Conservation (phyloP, 2,113 vertebrate species). For the Connochaetes taurinus region DNA sequence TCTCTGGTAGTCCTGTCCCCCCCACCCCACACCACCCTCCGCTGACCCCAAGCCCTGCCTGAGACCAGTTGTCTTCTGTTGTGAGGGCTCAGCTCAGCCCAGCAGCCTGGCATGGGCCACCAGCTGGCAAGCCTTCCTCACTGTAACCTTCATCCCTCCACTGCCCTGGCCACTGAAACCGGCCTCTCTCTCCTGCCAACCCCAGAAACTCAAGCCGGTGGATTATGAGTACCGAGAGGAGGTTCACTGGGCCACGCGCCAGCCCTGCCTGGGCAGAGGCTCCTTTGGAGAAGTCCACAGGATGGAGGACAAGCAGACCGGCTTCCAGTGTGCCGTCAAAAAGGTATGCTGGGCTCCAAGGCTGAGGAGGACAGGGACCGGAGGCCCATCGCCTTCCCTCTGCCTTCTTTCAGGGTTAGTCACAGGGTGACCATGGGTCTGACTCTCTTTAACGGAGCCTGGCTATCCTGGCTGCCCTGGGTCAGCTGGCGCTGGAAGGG, state of each 20-base stretch:
- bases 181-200: conserved; percentile 19
- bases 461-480: background rate
- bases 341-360: conserved; percentile 81
- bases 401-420: background rate
- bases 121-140: background rate
- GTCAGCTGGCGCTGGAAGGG: background rate
- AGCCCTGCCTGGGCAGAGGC: conserved; percentile 87
- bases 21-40: background rate
- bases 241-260: conserved; percentile 84
- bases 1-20: background rate
- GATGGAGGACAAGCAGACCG: conserved; percentile 89
- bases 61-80: background rate
- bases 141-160: background rate
- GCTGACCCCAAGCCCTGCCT: background rate
- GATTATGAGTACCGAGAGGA: conserved; percentile 94
- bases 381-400: background rate
- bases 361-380: background rate
- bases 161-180: background rate
- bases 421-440: accelerated
- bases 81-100: background rate
- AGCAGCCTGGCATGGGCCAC: background rate
- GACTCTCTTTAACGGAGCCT: background rate
- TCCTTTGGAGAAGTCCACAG: conserved; percentile 93
- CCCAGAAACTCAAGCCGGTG: conserved; percentile 88
- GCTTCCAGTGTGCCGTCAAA: conserved; percentile 92